Conservation (phyloP, 2,888 invertebrate genomes). For the Ectropis crepuscularia region DNA sequence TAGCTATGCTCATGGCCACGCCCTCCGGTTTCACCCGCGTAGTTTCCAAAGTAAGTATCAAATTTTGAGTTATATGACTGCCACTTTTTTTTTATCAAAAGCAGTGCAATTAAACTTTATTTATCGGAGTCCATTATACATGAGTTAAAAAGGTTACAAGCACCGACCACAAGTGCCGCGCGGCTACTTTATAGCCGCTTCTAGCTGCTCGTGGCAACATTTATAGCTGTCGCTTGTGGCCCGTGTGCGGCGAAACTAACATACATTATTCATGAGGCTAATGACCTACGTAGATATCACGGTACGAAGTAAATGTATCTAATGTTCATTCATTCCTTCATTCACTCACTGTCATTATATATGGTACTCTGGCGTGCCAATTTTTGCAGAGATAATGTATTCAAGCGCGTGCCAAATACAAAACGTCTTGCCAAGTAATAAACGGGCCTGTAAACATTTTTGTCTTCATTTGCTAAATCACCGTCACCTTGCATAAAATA, state of each 20-base stretch:
- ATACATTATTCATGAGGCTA: conserved; percentile 36
- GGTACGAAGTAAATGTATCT: conserved; percentile 18
- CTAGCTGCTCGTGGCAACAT: not conserved
- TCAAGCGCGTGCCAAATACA: conserved; percentile 1
- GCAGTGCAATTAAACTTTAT: no score
- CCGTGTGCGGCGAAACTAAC: not conserved
- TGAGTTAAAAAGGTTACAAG: no score
- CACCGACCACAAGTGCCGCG: no score
- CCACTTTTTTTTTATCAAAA: no score
- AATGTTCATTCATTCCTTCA: conserved; percentile 32
- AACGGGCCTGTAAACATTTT: not conserved
- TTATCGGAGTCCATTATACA: no score
- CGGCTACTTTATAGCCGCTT: not conserved
- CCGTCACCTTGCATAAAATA: no score
- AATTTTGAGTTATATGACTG: no score
- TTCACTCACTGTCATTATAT: conserved; percentile 36
- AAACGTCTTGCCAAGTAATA: not conserved
- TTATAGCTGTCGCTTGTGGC: no score
- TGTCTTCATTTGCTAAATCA: no score
- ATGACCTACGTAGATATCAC: conserved; percentile 31
- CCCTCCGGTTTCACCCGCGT: no score
- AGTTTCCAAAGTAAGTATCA: no score
- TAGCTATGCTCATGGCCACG: no score
- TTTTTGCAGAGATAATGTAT: conserved; percentile 7
- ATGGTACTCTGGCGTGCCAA: not conserved